Evolutionary conservation across 2,113 vertebrate species (phyloP), one percentile per base, ranked within the genome.

Genomic region (Oceanites oceanicus): DNA sequence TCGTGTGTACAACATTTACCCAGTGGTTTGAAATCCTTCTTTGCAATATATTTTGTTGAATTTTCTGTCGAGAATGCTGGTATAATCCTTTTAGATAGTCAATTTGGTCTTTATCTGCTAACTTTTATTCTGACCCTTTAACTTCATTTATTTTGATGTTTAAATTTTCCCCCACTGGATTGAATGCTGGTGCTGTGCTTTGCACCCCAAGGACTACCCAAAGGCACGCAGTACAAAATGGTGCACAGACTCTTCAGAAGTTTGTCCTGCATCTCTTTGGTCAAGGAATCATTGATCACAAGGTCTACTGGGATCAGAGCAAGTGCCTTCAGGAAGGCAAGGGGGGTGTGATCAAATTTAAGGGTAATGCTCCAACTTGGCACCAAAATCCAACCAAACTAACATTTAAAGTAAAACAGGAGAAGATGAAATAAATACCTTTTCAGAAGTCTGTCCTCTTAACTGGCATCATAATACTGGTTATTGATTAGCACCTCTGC

Each of bases 211-310:
- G 84, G 53, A 29, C 47, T 29, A 27, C n/a, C 47, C 29, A 6
- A 70, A 81, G 50, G 38, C 49, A 8, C 2, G 0, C 4, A 1
- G 36, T 20, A 45, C 34, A 5, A 23, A 36, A 6, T 0, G 11
- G 14, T 13, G 32, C 9, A 16, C 20, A 40, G 47, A 23, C 4
- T 20, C n/a, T 59, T 55, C 29, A 53, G 26, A 55, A 56, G 25
- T 3, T 34, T 32, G 16, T 42, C 59, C 45, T 45, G 2, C 38
- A 4, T n/a, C 34, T 38, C 75, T 62, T 30, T 34, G 50, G 32
- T 23, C 50, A 26, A 3, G 21, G 58, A 65, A 36, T 29, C 13
- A 11, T 19, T 15, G 50, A 20, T 42, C 49, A 32, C 25, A 8
- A 10, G 13, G 2, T 19, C 66, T 45, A 9, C 38, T 77, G 44